phyloP scores from a whole-genome alignment of 2,888 invertebrate genomes.

The Cephus rjabovi region DNA sequence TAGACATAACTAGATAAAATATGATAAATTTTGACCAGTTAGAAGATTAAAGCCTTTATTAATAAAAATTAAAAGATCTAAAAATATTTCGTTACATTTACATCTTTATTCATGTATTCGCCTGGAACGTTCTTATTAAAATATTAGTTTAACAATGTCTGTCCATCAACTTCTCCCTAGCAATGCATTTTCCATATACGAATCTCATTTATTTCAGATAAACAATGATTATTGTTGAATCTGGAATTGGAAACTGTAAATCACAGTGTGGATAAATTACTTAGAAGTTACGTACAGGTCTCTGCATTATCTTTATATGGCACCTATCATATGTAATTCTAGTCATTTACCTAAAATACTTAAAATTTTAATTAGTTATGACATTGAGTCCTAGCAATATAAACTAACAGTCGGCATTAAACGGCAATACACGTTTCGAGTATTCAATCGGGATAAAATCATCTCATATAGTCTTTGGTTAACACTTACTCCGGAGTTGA shows the following conservation, averaged over 20 bases:
- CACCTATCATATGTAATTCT: conserved; percentile 26
- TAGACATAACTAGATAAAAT: background rate
- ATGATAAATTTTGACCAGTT: conserved; percentile 15
- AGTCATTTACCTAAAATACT: conserved; percentile 42
- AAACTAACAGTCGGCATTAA: conserved; percentile 42
- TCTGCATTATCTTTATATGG: conserved; percentile 37
- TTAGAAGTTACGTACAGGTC: conserved; percentile 48
- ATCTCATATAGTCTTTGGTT: no score
- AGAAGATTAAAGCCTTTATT: conserved; percentile 51
- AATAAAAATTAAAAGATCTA: conserved; percentile 47
- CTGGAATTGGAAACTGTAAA: conserved; percentile 44
- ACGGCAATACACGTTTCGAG: conserved; percentile 26
- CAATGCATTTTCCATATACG: conserved; percentile 16
- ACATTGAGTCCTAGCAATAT: conserved; percentile 40
- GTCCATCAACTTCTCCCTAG: conserved; percentile 22
- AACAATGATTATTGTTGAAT: conserved; percentile 7
- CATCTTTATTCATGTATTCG: conserved; percentile 29
- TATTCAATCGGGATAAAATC: no score
- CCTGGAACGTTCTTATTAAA: conserved; percentile 30
- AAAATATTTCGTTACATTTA: conserved; percentile 33
- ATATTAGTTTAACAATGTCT: conserved; percentile 24
- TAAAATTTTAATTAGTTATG: conserved; percentile 41
- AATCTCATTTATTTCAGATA: conserved; percentile 11
- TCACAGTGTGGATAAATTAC: conserved; percentile 57
- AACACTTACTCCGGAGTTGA: no score